Evolutionary conservation across 1,140 invertebrate genomes (phyloP), one percentile per base, ranked within the genome.

Genomic region (Homarus americanus): DNA sequence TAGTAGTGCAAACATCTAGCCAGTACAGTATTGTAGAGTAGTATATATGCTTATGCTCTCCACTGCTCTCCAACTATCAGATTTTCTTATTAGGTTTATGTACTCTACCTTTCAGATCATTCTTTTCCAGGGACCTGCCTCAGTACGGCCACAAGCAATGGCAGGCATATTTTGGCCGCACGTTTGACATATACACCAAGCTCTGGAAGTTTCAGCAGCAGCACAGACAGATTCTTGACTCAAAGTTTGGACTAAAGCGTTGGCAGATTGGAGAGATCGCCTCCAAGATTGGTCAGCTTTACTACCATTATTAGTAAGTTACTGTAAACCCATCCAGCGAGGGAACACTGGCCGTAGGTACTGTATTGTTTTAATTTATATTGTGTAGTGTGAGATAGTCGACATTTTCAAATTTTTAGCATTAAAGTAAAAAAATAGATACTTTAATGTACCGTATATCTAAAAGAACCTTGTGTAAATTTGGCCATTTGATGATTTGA

Each of bases 201-300:
- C 95, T 99, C 73, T 99, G 98, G 98, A 99, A 99, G 94, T 99
- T 98, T 95, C 98, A 99, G 94, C 98, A 99, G 94, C 98, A 99
- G 94, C 98, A 99, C 95, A 96, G 98, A 94, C 96, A 96, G 94
- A 96, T 98, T 92, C 95, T 99, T 84, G 98, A 99, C 94, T 96
- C 96, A 92, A 99, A 99, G 95, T 99, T 99, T 95, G 98, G 98
- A 32, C 95, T 99, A 92, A 99, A 99, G 93, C 95, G 98, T 92
- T 99, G 98, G 98, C 98, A 99, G 95, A 99, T 99, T 93, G 98
- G 98, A 79, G 98, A 99, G 95, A 99, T 99, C 92, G 98, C 98
- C 20, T 99, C 98, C 17, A 99, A 99, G 95, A 99, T 99, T 94
- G 98, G 98, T 91, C 98, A 99, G 95, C 96, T 99, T 32, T 99